Conservation (phyloP, 1,140 invertebrate species). For the Bombus vancouverensis region DNA sequence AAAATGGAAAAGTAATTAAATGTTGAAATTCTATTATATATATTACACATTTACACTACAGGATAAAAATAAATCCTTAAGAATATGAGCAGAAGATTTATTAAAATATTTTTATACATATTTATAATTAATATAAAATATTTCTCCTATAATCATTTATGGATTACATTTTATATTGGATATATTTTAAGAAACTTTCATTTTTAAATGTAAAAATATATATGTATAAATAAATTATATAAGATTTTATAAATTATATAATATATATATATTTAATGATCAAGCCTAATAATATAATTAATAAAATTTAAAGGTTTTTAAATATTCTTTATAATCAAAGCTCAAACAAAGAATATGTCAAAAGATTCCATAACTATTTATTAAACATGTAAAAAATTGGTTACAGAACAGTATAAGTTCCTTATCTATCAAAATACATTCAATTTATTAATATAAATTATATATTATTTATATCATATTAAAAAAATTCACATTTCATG, state of each 20-base stretch:
- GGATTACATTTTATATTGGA: slow-evolving; percentile 1
- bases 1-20: slow-evolving; percentile 49
- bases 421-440: neutral
- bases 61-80: neutral
- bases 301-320: neutral
- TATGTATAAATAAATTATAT: neutral
- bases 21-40: neutral
- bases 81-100: neutral
- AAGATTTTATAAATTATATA: neutral
- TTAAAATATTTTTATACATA: slow-evolving; percentile 20
- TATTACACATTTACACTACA: too few relatives aligned
- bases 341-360: neutral
- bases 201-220: slow-evolving; percentile 3
- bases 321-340: neutral
- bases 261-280: neutral
- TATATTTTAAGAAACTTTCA: neutral
- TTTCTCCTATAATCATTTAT: slow-evolving; percentile 1
- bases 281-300: neutral
- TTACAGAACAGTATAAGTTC: neutral
- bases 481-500: neutral
- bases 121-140: neutral
- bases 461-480: neutral
- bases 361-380: neutral
- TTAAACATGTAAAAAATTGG: too few relatives aligned
- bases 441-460: neutral